phyloP scores from a whole-genome alignment of 2,797 vertebrate genomes.

The Echeneis naucrates region DNA sequence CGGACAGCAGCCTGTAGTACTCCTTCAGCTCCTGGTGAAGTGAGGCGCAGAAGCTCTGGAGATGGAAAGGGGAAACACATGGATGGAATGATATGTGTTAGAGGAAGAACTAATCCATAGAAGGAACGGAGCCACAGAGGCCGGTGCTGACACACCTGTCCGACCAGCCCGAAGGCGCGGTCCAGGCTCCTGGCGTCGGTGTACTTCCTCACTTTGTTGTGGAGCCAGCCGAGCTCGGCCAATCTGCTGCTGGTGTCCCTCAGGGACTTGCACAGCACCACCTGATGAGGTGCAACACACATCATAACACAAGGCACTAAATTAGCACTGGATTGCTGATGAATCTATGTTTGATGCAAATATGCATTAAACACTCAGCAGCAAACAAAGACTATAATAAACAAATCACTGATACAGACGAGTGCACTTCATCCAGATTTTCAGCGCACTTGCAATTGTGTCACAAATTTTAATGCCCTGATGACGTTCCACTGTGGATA shows the following conservation, averaged over 20 bases:
- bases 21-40: slow-evolving; percentile 98
- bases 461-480: neutral
- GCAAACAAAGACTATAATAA: too few species aligned
- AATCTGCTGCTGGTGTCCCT: slow-evolving; percentile 92
- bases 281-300: slow-evolving; percentile 79
- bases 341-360: neutral
- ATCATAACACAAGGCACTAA: slow-evolving; percentile 3
- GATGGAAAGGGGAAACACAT: slow-evolving; percentile 79
- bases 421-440: too few species aligned
- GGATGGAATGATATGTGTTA: slow-evolving; percentile 82
- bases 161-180: slow-evolving; percentile 95
- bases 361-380: too few species aligned
- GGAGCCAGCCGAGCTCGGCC: slow-evolving; percentile 96
- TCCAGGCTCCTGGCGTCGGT: slow-evolving; percentile 95
- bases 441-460: too few species aligned
- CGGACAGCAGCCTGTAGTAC: slow-evolving; percentile 95
- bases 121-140: neutral
- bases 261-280: slow-evolving; percentile 91
- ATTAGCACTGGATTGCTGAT: neutral
- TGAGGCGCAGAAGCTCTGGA: slow-evolving; percentile 96
- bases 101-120: slow-evolving; percentile 47
- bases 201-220: slow-evolving; percentile 98
- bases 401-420: neutral
- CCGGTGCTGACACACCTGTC: slow-evolving; percentile 87
- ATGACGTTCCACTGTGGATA: neutral